Evolutionary conservation across 2,797 vertebrate species (phyloP).

Genomic region (Esox lucius): DNA sequence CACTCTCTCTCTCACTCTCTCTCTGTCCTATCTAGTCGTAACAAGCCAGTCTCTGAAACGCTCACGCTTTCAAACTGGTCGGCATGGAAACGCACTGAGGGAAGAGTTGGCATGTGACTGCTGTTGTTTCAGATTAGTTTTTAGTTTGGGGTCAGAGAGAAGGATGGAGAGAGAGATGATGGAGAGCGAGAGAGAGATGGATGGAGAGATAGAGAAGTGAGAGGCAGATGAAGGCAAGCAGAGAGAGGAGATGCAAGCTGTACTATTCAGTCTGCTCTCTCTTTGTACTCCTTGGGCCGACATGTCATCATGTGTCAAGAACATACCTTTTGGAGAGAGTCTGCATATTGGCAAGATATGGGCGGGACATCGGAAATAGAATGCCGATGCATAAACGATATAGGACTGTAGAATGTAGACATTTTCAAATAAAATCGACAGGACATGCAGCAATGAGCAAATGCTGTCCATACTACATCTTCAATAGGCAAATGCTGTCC

Average conservation of each 20-base stretch:
- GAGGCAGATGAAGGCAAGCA: neutral
- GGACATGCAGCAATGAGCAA: too few relatives aligned
- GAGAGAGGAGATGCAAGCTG: neutral
- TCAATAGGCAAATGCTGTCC: too few relatives aligned
- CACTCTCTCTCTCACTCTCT: neutral
- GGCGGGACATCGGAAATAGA: too few relatives aligned
- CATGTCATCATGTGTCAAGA: too few relatives aligned
- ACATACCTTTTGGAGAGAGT: too few relatives aligned
- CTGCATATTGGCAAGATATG: too few relatives aligned
- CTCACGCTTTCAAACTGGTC: neutral
- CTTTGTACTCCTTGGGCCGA: too few relatives aligned
- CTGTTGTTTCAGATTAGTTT: neutral
- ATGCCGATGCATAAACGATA: too few relatives aligned
- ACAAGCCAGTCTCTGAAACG: neutral
- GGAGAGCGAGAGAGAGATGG: neutral
- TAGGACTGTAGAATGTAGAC: too few relatives aligned
- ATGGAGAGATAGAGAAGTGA: neutral
- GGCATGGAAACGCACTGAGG: neutral
- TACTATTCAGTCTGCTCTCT: too few relatives aligned
- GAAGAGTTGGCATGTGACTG: neutral
- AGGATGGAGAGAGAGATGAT: neutral
- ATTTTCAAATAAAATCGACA: too few relatives aligned
- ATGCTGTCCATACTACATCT: too few relatives aligned
- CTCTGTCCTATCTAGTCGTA: neutral
- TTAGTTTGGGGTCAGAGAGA: neutral